These are phyloP conservation scores for Drosophila pseudotakahashii DNA, from an alignment of 2,888 invertebrate species.

Conservation along the genomic window DNA sequence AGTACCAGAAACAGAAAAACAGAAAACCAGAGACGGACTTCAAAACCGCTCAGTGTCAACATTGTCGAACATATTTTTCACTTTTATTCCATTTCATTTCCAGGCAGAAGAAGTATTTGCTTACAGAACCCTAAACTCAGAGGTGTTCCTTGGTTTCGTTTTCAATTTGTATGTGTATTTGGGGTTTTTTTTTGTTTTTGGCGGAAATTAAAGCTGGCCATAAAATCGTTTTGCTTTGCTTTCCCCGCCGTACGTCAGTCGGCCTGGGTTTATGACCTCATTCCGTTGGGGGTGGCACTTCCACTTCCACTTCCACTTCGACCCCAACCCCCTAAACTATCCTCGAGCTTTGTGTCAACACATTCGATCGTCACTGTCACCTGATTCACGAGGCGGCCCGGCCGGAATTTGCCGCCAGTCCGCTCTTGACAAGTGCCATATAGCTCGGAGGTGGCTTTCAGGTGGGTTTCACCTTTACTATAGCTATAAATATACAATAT, in stretches of 20 bases:
- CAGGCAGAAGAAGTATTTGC: slow-evolving; percentile 43
- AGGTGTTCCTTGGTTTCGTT: slow-evolving; percentile 38
- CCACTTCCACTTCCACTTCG: slow-evolving; percentile 11
- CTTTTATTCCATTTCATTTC: slow-evolving; percentile 70
- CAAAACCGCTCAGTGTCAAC: slow-evolving; percentile 54
- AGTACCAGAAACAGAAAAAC: slow-evolving; percentile 42
- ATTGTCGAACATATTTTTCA: slow-evolving; percentile 68
- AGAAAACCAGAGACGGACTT: slow-evolving; percentile 11
- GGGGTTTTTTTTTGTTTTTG: slow-evolving; percentile 31
- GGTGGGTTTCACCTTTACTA: slow-evolving; percentile 8
- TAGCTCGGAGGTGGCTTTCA: slow-evolving; percentile 13
- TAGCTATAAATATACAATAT: not conserved
- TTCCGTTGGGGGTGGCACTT: slow-evolving; percentile 66
- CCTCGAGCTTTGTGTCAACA: slow-evolving; percentile 60
- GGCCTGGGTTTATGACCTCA: slow-evolving; percentile 61
- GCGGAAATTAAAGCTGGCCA: slow-evolving; percentile 66
- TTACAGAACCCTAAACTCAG: slow-evolving; percentile 37
- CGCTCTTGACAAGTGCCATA: slow-evolving; percentile 18
- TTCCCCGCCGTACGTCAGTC: slow-evolving; percentile 53
- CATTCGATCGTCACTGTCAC: slow-evolving; percentile 65
- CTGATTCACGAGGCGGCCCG: slow-evolving; percentile 60
- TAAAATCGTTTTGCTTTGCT: slow-evolving; percentile 49
- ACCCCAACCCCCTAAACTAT: not conserved
- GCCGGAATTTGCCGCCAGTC: slow-evolving; percentile 1
- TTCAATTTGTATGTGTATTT: slow-evolving; percentile 40